Evolutionary conservation across 2,113 vertebrate species (phyloP), one percentile per base, ranked within the genome.

Genomic region (Herpetotheres cachinnans): DNA sequence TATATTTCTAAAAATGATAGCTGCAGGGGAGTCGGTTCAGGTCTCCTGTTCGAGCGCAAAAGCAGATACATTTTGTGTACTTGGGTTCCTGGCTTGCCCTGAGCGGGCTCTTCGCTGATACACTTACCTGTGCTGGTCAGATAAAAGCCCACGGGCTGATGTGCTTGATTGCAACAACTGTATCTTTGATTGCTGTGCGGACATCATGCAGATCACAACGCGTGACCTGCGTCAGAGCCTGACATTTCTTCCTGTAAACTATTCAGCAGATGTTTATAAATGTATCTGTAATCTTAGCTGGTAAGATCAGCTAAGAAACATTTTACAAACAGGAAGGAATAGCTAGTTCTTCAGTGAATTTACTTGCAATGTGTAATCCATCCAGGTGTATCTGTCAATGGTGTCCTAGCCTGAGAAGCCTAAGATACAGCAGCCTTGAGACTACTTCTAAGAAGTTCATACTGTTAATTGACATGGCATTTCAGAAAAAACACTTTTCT

Each of bases 161-260:
- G 74, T 91, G 87, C 8, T 16, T 96, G 96, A 65, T 9, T 46
- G 27, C 11, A 6, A 58, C 78, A 26, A 22, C n/a, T 63, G 27
- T 52, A 14, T 72, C 86, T 89, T 67, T 59, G 85, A 1, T 15
- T 61, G 84, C 81, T 6, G 7, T 24, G 89, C 12, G 83, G 61
- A 69, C 66, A 70, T 77, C 72, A 32, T n/a, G 70, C 30, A 26
- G 82, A 72, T 18, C 87, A 3, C 6, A 78, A 30, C 29, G 16
- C 73, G 63, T 93, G 95, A 16, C 74, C 95, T 96, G 89, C 83
- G 81, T 96, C 92, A 96, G 36, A 93, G 93, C 81, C 86, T 87
- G 96, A 94, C 84, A 74, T 93, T 96, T 96, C 86, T 91, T 95
- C 89, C 78, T 94, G 77, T 97, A 96, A 97, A 95, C 96, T 73